A percentile compares a stretch with the other conserved stretches of the same genome.
Conservation (phyloP, 2,888 invertebrate genomes). For the Scaeva pyrastri region DNA sequence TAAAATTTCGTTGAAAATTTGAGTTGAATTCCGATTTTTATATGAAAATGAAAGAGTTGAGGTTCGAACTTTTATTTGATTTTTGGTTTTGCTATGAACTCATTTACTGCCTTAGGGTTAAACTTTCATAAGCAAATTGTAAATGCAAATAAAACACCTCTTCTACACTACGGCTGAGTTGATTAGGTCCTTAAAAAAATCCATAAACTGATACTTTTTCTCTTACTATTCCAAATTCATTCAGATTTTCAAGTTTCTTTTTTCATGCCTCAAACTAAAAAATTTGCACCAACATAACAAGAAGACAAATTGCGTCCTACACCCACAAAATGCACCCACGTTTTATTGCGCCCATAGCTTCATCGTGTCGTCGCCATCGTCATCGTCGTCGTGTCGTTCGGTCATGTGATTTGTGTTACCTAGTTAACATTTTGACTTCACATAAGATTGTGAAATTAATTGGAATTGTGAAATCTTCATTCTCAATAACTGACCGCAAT, state of each 20-base stretch:
- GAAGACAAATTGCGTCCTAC: conserved; percentile 20
- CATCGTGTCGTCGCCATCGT: no score
- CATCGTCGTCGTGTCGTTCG: no score
- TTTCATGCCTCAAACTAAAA: background rate
- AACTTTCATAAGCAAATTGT: no score
- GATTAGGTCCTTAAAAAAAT: no score
- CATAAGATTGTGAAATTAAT: conserved; percentile 30
- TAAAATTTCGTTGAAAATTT: background rate
- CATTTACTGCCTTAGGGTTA: no score
- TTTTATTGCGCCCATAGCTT: background rate
- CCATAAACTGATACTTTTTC: no score
- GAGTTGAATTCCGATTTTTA: background rate
- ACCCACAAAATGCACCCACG: conserved; percentile 34
- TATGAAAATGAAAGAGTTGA: no score
- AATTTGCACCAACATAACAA: background rate
- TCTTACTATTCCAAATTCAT: background rate
- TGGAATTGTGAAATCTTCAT: conserved; percentile 52
- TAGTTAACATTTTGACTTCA: background rate
- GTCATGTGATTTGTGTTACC: conserved; percentile 4
- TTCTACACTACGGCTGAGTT: no score
- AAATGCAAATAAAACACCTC: no score
- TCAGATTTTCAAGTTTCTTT: background rate
- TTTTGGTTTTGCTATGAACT: no score
- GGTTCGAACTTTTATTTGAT: no score
- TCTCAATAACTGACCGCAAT: conserved; percentile 59